These are phyloP conservation scores for Dicerorhinus sumatrensis DNA, from an alignment of 2,113 vertebrate genomes.

Conservation along the genomic window DNA sequence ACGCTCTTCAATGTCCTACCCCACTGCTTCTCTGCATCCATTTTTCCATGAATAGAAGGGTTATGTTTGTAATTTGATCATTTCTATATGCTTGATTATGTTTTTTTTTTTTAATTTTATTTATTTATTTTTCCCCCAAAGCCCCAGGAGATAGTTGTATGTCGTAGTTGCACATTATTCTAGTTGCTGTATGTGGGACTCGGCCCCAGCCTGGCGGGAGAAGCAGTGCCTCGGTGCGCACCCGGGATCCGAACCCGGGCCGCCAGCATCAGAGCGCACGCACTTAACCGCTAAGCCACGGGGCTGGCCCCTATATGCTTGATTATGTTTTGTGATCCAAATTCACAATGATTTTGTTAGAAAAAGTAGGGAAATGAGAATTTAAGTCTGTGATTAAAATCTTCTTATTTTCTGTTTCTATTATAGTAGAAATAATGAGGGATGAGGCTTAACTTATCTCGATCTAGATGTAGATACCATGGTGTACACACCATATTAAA, in stretches of 20 bases:
- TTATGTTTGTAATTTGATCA: neutral
- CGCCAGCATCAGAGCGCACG: too few relatives aligned
- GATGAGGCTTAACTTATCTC: neutral
- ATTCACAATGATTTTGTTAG: neutral
- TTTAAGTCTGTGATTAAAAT: neutral
- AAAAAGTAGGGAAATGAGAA: neutral
- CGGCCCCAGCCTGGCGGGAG: too few relatives aligned
- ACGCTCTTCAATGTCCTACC: accelerated
- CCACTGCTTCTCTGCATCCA: neutral
- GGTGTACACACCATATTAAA: neutral
- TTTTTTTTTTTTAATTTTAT: too few relatives aligned
- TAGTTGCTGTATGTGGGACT: too few relatives aligned
- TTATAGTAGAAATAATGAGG: neutral
- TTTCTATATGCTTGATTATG: neutral
- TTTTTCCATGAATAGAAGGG: neutral
- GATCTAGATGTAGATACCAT: neutral
- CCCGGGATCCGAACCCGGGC: too few relatives aligned
- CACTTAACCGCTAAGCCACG: too few relatives aligned
- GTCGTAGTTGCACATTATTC: too few relatives aligned
- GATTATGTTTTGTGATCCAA: neutral
- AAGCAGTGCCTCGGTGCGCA: too few relatives aligned
- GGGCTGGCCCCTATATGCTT: neutral
- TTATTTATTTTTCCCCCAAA: too few relatives aligned
- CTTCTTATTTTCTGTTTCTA: neutral
- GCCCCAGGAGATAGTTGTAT: too few relatives aligned